phyloP scores from a whole-genome alignment of 2,113 vertebrate genomes.

The Ascaphus truei region DNA sequence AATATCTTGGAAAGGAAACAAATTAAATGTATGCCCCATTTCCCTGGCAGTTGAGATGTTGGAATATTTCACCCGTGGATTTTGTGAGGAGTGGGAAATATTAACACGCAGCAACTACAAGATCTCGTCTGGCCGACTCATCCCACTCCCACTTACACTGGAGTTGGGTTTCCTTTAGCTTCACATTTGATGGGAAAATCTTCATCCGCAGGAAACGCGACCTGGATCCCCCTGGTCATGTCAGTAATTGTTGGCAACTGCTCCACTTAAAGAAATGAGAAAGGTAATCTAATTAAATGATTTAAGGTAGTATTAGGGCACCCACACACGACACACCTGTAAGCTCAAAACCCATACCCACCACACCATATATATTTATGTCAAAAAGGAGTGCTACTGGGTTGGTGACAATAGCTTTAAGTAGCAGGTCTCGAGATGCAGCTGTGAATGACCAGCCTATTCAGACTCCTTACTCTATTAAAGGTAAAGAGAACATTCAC shows the following conservation, averaged over 20 bases:
- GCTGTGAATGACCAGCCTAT: background rate
- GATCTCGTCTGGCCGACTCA: background rate
- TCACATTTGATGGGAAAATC: conserved; percentile 84
- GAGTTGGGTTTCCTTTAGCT: conserved; percentile 86
- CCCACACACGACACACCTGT: too few relatives aligned
- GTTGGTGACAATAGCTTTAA: background rate
- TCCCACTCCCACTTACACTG: conserved; percentile 67
- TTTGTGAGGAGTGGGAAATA: background rate
- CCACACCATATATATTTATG: background rate
- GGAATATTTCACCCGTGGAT: too few relatives aligned
- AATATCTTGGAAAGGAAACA: too few relatives aligned
- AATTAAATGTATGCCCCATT: too few relatives aligned
- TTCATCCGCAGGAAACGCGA: conserved; percentile 90
- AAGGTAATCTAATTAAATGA: too few relatives aligned
- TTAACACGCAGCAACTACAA: background rate
- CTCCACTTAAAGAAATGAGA: conserved; percentile 64
- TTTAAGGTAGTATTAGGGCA: too few relatives aligned
- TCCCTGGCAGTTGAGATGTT: too few relatives aligned
- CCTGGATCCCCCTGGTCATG: conserved; percentile 69
- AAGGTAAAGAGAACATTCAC: too few relatives aligned
- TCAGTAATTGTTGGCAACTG: conserved; percentile 87
- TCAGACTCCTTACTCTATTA: too few relatives aligned
- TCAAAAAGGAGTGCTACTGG: background rate
- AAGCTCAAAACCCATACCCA: background rate
- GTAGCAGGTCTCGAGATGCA: background rate